Evolutionary conservation across 2,888 invertebrate species (phyloP).

Genomic region (Galerucella calmariensis): DNA sequence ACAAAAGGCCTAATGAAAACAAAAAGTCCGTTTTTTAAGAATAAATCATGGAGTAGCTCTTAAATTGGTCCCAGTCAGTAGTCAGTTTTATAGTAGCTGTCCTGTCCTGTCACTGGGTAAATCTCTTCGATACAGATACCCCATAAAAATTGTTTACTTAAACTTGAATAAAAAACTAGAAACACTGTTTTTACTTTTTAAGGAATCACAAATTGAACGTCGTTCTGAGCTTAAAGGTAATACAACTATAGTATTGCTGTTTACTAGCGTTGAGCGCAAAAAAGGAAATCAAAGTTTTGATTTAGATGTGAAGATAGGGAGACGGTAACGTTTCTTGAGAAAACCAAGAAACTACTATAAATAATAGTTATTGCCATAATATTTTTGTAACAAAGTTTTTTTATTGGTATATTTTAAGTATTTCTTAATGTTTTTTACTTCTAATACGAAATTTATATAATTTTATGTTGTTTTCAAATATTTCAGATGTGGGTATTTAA

Average conservation of each 20-base stretch:
- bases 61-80: no score
- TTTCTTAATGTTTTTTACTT: not conserved
- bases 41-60: no score
- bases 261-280: not conserved
- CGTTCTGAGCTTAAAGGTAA: not conserved
- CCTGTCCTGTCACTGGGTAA: no score
- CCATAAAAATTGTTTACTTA: not conserved
- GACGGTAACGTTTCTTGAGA: not conserved
- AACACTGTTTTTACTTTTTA: not conserved
- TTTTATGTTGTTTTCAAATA: no score
- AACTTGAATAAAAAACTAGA: not conserved
- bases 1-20: no score
- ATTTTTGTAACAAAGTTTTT: not conserved
- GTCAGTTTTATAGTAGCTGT: no score
- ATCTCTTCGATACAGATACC: not conserved
- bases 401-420: not conserved
- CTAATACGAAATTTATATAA: not conserved
- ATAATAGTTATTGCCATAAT: not conserved
- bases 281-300: not conserved
- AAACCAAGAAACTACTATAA: not conserved
- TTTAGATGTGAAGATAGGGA: conserved; percentile 4
- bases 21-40: no score
- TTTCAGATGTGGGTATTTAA: no score
- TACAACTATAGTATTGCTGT: not conserved
- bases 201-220: not conserved